These are phyloP conservation scores for Danio kyathit DNA, from an alignment of 2,797 vertebrate species.

Conservation along the genomic window DNA sequence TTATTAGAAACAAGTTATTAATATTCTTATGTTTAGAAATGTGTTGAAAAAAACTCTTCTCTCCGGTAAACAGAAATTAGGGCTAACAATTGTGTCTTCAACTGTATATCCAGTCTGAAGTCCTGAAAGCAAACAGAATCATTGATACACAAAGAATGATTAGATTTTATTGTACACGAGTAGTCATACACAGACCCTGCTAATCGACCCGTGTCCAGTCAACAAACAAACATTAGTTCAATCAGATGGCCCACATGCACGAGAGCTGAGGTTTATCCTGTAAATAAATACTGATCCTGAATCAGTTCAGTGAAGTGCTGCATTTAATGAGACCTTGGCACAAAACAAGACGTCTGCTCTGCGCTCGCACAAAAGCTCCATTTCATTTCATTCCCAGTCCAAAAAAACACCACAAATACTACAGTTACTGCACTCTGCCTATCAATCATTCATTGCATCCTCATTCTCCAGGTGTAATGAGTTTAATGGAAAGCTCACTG, in stretches of 20 bases:
- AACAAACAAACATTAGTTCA: not conserved
- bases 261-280: not conserved
- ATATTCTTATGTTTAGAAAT: too few species aligned
- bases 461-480: not conserved
- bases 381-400: too few species aligned
- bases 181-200: slow-evolving; percentile 8
- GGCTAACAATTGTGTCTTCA: too few species aligned
- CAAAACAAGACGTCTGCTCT: slow-evolving; percentile 13
- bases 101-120: not conserved
- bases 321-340: slow-evolving; percentile 49
- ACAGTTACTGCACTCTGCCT: too few species aligned
- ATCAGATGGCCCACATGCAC: not conserved
- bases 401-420: too few species aligned
- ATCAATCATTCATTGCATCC: too few species aligned
- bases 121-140: not conserved
- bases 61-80: too few species aligned
- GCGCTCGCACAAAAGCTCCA: slow-evolving; percentile 18
- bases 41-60: too few species aligned
- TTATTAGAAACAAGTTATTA: too few species aligned
- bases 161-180: slow-evolving; percentile 26
- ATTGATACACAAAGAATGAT: not conserved
- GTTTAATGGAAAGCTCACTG: slow-evolving; percentile 10
- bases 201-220: not conserved
- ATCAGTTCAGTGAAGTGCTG: slow-evolving; percentile 23
- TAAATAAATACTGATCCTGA: slow-evolving; percentile 38